Base-by-base conservation (phyloP, 2,113 vertebrate species). In the Tyrannus savana region DNA sequence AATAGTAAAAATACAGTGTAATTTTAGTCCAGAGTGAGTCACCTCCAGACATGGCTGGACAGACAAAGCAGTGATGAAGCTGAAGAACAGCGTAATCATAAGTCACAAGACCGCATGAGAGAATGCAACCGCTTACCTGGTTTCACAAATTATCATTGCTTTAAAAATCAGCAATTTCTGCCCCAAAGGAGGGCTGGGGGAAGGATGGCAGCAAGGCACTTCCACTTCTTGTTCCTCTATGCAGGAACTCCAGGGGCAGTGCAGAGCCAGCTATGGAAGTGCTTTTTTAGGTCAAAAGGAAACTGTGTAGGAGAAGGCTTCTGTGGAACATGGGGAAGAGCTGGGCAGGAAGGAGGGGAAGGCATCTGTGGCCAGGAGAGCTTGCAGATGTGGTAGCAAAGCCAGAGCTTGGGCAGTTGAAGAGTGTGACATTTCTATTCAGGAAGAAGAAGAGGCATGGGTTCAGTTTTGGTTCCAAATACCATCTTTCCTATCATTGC, bases 151-250 rank as follows among this genome's bases (percentile, higher is more conserved):
- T 23, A 62, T 28, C 37, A 37, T 0, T 56, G 14, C 35, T 66
- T 89, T 50, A 62, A 81, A 80, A 93, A 42, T 13, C 59, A 68
- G 52, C 18, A 62, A 13, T 21, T 87, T 84, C 58, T 81, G 19
- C 49, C 56, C 84, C 22, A 35, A 8, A n/a, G 15, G 24, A 58
- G 13, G 35, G 42, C 5, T 72, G 33, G 31, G 24, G 35, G 23
- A 25, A 77, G 31, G 33, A 41, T 52, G 22, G 44, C 64, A 84
- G 77, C 24, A 69, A 84, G 67, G 55, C 24, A 44, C 41, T 71
- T 82, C 12, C 12, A 19, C 3, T 0, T 44, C 56, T 39, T 78
- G 53, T 6, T 71, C 24, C 33, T 44, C 1, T 2, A 8, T 1
- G n/a, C 30, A 88, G 71, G 35, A 90, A 67, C 30, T 63, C 30